Evolutionary conservation across 2,888 invertebrate genomes (phyloP), one percentile per base, ranked within the genome.

Genomic region (Gastrophysa polygoni): DNA sequence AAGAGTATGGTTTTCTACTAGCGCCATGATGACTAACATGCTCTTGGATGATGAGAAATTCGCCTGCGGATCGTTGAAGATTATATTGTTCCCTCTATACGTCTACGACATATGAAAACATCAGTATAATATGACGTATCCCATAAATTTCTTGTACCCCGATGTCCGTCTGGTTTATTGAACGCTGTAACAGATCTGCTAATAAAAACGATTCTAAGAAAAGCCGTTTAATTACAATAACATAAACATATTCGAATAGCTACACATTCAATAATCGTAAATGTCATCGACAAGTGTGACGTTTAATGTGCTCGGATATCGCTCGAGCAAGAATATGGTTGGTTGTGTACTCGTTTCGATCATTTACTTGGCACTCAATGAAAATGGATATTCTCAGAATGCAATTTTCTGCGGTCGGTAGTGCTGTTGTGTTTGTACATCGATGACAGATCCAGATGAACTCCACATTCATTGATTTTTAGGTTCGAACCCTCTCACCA

Each of bases 191-290:
- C 54, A 54, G 54, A 54, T 54, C 54, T 21, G 38, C 43, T 16
- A 54, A 43, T 43, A 43, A 54, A 54, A 54, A 54, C 54, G 43
- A 43, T 54, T 54, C 54, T 24, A 28, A 54, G 54, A 54, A 54
- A 43, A 54, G 54, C 54, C 38, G 14, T 54, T 54, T 43, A 54
- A 54, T 54, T 63, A 58, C 58, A 63, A 66, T 57, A 57, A 58
- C 58, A 59, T 63, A 66, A 63, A 63, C 63, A 66, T 47, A 61
- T 61, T 59, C 59, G 56, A 66, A 46, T 57, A 57, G 61, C 58
- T 32, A 59, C 61, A 57, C 61, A 61, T 63, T 61, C 66, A 58
- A 66, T 59, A 61, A 61, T 66, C 58, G 50, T 66, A 61, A 66
- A 66, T 59, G 61, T 63, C 66, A 55, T 50, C 59, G 58, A 50